Evolutionary conservation across 2,888 invertebrate genomes (phyloP).

Genomic region (Sepiola atlantica): DNA sequence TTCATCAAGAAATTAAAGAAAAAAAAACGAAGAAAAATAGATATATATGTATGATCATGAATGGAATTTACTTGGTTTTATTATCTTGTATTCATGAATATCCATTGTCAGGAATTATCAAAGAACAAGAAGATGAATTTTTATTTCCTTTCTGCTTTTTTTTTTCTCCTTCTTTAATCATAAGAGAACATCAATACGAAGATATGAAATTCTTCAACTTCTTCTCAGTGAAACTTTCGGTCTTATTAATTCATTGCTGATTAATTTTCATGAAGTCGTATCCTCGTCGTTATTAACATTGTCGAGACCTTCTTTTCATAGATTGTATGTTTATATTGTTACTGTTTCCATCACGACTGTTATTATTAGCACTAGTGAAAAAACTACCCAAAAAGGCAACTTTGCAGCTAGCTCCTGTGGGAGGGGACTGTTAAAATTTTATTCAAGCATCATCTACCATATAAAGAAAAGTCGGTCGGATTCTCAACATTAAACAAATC

Average conservation of each 20-base stretch:
- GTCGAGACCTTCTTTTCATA: no score
- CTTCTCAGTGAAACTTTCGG: neutral
- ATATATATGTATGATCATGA: neutral
- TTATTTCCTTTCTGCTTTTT: no score
- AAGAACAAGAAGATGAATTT: neutral
- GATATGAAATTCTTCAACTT: neutral
- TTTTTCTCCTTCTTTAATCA: no score
- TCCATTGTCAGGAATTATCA: neutral
- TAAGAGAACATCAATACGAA: neutral
- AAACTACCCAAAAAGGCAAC: no score
- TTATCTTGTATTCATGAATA: neutral
- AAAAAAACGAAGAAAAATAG: neutral
- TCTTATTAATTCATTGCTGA: neutral
- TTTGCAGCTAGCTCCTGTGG: no score
- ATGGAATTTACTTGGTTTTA: neutral
- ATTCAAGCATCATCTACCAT: no score
- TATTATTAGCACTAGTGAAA: neutral
- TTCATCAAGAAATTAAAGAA: neutral
- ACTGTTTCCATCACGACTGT: neutral
- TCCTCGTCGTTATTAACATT: neutral
- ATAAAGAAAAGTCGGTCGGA: no score
- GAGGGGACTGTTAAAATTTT: no score
- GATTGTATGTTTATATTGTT: neutral
- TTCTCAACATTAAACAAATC: no score
- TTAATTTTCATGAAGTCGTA: neutral